phyloP scores from a whole-genome alignment of 2,113 vertebrate species.

The Cryptotis parvus region DNA sequence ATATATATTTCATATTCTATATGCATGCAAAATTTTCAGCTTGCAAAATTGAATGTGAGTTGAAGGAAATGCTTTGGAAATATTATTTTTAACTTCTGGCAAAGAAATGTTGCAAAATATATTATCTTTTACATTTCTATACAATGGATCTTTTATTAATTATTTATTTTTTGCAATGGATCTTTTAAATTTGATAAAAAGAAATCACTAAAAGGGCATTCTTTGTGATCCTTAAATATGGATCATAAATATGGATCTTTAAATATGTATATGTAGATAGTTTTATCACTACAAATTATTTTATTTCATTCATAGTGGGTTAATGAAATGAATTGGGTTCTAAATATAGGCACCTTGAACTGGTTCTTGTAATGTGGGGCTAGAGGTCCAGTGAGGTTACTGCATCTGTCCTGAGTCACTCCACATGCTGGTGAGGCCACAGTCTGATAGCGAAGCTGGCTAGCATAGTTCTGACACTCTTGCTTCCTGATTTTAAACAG shows the following conservation, averaged over 20 bases:
- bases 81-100: neutral
- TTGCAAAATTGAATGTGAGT: constrained; percentile 55
- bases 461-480: neutral
- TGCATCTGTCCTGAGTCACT: neutral
- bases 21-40: neutral
- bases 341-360: neutral
- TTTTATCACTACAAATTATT: neutral
- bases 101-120: constrained; percentile 8
- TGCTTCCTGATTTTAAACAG: neutral
- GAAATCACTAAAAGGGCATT: neutral
- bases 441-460: neutral
- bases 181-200: constrained; percentile 41
- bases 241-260: neutral
- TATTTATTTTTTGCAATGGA: too few species aligned
- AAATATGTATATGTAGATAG: neutral
- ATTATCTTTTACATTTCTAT: constrained; percentile 36
- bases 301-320: constrained; percentile 6
- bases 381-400: neutral
- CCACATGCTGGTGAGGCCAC: neutral
- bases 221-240: neutral
- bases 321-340: neutral
- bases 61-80: constrained; percentile 40
- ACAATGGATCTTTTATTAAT: constrained; percentile 4
- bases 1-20: too few species aligned
- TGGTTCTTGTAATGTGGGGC: neutral